Evolutionary conservation across 2,113 vertebrate genomes (phyloP).

Genomic region (Mobula hypostoma): DNA sequence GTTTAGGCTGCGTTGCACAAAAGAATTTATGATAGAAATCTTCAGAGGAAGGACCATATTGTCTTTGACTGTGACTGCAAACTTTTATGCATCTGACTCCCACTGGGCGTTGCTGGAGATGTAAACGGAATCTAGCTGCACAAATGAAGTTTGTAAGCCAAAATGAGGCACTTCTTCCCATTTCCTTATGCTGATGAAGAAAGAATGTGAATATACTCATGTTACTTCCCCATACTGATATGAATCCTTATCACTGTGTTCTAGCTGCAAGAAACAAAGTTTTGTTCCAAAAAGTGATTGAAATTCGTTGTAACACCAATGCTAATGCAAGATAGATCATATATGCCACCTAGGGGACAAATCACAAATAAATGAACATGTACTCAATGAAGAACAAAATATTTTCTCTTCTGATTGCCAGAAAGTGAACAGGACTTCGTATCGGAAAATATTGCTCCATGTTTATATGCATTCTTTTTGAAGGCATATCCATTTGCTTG

Average conservation of each 20-base stretch:
- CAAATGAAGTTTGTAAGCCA: too few species aligned
- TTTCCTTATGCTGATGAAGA: neutral
- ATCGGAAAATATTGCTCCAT: neutral
- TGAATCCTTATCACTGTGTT: neutral
- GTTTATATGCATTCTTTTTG: neutral
- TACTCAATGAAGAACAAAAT: neutral
- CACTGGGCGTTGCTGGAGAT: neutral
- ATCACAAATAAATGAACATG: neutral
- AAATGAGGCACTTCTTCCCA: neutral
- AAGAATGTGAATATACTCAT: neutral
- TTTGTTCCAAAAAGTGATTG: neutral
- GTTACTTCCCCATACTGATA: neutral
- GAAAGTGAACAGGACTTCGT: neutral
- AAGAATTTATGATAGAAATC: too few species aligned
- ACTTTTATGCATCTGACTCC: neutral
- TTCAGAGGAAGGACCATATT: too few species aligned
- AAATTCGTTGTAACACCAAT: neutral
- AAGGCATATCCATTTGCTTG: neutral
- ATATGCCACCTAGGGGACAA: conserved; percentile 23
- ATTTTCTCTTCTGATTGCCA: neutral
- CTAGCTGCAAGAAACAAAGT: too few species aligned
- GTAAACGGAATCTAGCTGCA: neutral
- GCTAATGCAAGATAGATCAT: neutral
- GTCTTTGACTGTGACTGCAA: neutral
- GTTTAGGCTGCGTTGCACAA: too few species aligned